Evolutionary conservation across 2,888 invertebrate species (phyloP).

Genomic region (Microctonus brassicae): DNA sequence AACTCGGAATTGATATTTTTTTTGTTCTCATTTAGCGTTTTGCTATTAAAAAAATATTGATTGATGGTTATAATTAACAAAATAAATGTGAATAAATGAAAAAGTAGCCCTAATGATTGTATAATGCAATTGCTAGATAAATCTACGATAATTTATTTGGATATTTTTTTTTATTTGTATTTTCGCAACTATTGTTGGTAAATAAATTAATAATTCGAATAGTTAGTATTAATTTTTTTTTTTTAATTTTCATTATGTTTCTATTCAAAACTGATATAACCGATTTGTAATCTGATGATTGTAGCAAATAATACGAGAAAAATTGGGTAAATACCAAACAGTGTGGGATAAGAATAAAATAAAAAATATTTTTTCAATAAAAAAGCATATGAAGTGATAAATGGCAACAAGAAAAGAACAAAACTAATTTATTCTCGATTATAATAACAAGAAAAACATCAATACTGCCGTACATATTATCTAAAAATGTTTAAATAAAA

Average conservation of each 20-base stretch:
- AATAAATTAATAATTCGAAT: background rate
- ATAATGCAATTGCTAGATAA: too few relatives aligned
- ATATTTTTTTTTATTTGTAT: background rate
- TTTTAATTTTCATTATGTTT: background rate
- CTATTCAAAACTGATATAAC: background rate
- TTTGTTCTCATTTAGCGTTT: background rate
- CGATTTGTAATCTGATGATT: background rate
- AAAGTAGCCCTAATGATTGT: too few relatives aligned
- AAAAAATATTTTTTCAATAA: background rate
- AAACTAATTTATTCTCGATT: too few relatives aligned
- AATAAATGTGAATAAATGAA: background rate
- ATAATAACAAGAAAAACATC: background rate
- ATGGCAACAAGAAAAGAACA: background rate
- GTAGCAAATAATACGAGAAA: background rate
- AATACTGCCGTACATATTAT: background rate
- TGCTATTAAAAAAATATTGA: background rate
- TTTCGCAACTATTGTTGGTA: background rate
- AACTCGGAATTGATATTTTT: too few relatives aligned
- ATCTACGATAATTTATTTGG: background rate
- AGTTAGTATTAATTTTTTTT: background rate
- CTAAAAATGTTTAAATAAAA: background rate
- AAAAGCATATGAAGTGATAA: background rate
- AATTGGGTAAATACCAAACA: background rate
- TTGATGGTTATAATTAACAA: background rate
- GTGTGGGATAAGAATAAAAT: background rate